Evolutionary conservation across 37 sponge, comb jelly and placozoan genomes (phyloP).

Genomic region (Spongilla lacustris): DNA sequence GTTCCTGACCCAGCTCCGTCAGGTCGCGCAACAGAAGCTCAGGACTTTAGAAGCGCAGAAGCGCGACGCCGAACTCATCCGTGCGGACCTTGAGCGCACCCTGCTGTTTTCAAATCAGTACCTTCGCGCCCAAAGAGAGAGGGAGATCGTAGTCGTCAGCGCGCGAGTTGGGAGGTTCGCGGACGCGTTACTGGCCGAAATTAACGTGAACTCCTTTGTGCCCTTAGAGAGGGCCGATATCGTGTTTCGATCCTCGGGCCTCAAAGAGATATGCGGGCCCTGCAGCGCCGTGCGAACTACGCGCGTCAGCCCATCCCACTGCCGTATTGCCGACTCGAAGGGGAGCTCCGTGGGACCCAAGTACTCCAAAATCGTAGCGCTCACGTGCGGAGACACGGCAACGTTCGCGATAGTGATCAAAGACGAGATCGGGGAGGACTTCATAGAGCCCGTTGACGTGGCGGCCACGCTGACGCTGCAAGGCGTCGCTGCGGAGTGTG

Average conservation of each 20-base stretch:
- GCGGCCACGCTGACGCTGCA: slow-evolving; percentile 6
- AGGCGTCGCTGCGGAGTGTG: neutral
- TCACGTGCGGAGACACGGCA: slow-evolving; percentile 15
- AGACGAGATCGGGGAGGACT: neutral
- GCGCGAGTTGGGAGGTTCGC: neutral
- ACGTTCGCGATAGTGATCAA: slow-evolving; percentile 1
- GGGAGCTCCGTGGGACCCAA: neutral
- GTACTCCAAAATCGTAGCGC: neutral
- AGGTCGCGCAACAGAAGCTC: slow-evolving; percentile 19
- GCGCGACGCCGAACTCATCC: neutral
- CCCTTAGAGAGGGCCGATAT: neutral
- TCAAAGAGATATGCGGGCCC: neutral
- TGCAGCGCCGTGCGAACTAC: neutral
- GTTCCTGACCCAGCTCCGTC: slow-evolving; percentile 9
- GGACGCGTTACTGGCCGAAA: neutral
- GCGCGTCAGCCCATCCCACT: neutral
- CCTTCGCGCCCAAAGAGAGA: slow-evolving; percentile 11
- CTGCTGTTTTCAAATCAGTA: slow-evolving; percentile 14
- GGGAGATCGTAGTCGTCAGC: slow-evolving; percentile 22
- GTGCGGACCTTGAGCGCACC: neutral
- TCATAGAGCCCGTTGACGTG: neutral
- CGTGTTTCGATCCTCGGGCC: neutral
- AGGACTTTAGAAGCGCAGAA: slow-evolving; percentile 6
- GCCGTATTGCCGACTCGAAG: neutral
- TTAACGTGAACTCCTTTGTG: neutral